Percentiles rank a stretch among this genome's conserved stretches.
Conservation (phyloP, 2,113 vertebrate genomes). For the Calidris pygmaea region DNA sequence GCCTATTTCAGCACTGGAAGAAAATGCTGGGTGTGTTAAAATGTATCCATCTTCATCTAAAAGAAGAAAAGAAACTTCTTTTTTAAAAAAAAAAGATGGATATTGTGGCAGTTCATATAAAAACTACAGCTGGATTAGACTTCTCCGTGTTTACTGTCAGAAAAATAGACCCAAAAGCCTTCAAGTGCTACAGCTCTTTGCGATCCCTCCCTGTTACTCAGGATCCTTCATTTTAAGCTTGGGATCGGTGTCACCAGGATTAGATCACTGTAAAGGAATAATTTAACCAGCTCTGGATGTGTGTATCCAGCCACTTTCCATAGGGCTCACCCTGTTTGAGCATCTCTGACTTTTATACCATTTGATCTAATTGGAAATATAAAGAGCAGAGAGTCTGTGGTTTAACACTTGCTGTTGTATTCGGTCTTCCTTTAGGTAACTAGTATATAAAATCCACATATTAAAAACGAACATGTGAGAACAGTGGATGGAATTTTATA, state of each 20-base stretch:
- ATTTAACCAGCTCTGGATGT: not conserved
- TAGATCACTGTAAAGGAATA: not conserved
- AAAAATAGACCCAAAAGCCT: not conserved
- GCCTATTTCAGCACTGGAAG: not conserved
- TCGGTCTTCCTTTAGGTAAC: not conserved
- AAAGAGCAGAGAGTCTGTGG: not conserved
- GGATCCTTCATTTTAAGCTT: not conserved
- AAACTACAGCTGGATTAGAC: not conserved
- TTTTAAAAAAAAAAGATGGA: not conserved
- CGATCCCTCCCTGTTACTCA: not conserved
- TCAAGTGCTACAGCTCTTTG: not conserved
- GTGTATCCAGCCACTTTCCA: not conserved
- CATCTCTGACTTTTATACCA: not conserved
- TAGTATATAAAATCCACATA: constrained; percentile 15
- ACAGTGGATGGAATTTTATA: constrained; percentile 36
- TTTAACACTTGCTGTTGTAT: not conserved
- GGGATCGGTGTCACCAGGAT: not conserved
- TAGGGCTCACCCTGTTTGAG: not conserved
- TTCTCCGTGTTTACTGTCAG: not conserved
- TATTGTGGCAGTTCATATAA: not conserved
- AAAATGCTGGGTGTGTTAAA: not conserved
- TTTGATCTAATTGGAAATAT: not conserved
- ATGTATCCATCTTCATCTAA: not conserved
- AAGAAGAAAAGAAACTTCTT: not conserved
- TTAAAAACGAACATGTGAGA: not conserved